Conservation (phyloP, 1,140 invertebrate species). For the Adelges cooleyi region DNA sequence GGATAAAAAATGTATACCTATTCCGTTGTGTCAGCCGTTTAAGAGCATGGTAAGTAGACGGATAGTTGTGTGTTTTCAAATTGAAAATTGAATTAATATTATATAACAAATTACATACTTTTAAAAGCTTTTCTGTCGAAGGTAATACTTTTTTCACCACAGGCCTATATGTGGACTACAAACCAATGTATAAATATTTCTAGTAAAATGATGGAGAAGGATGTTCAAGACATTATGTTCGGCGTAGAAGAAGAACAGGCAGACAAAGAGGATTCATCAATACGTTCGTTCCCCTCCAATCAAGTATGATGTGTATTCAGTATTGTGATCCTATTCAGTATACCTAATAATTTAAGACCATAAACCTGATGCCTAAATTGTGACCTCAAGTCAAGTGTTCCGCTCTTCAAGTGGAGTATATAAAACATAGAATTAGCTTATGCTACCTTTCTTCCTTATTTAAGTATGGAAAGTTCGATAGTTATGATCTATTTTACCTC, state of each 20-base stretch:
- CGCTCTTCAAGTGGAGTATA: no score
- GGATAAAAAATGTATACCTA: slow-evolving; percentile 38
- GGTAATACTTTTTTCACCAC: background rate
- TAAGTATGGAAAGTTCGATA: no score
- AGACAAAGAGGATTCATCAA: no score
- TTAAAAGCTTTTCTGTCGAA: background rate
- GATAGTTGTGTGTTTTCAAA: background rate
- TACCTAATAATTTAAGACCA: no score
- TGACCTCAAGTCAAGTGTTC: no score
- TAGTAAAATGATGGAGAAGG: background rate
- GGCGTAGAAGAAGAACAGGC: background rate
- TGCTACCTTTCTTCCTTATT: no score
- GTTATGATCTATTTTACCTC: no score
- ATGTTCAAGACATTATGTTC: background rate
- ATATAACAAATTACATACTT: background rate
- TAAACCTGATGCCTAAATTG: no score
- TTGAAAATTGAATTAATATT: background rate
- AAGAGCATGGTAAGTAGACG: background rate
- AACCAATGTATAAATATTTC: background rate
- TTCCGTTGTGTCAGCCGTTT: slow-evolving; percentile 39
- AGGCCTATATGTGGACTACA: background rate
- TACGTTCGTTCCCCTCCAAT: no score
- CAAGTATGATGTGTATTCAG: no score
- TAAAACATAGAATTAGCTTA: no score
- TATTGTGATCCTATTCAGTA: no score